Evolutionary conservation across 2,797 vertebrate species (phyloP).

Genomic region (Pristis pectinata): DNA sequence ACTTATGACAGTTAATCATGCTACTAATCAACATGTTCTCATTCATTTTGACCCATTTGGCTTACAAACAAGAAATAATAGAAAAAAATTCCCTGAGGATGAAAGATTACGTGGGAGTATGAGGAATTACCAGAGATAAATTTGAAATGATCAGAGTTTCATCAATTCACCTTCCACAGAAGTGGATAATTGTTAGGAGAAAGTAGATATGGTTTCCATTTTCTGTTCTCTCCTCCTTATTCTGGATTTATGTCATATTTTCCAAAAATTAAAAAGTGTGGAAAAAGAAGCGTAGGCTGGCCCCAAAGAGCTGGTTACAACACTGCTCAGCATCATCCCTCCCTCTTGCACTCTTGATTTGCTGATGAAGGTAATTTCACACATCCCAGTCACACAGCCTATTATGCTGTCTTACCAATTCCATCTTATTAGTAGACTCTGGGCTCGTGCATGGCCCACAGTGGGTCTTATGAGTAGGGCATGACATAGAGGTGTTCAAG

Average conservation of each 20-base stretch:
- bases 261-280: background rate
- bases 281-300: background rate
- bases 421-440: background rate
- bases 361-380: background rate
- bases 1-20: background rate
- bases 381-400: background rate
- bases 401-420: background rate
- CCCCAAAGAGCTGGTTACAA: background rate
- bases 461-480: background rate
- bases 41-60: background rate
- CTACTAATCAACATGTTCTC: background rate
- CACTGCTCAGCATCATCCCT: background rate
- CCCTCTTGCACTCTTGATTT: background rate
- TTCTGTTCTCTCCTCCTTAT: background rate
- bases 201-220: background rate
- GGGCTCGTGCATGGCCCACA: background rate
- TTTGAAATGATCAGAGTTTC: background rate
- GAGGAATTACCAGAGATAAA: background rate
- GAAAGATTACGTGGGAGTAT: background rate
- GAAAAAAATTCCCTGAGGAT: background rate
- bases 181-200: background rate
- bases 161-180: background rate
- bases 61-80: background rate
- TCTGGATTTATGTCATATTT: background rate
- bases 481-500: background rate